Percentiles rank a stretch among this genome's conserved stretches.
Evolutionary conservation across 2,797 vertebrate species (phyloP).

Genomic region (Aeoliscus strigatus): DNA sequence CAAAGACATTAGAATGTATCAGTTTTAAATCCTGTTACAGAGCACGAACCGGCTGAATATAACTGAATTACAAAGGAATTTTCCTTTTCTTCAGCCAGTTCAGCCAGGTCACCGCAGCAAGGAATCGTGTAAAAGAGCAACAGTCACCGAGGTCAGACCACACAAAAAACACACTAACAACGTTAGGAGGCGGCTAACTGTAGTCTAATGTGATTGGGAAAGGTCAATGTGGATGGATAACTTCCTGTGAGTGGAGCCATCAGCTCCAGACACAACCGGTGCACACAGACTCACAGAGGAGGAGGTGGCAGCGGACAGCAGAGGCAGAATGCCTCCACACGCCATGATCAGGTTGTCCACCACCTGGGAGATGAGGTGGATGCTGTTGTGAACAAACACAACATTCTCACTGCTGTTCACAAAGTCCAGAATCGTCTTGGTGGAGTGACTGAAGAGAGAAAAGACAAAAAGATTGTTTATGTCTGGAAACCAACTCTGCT

Average conservation of each 20-base stretch:
- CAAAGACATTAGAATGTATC: constrained; percentile 18
- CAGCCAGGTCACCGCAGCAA: constrained; percentile 28
- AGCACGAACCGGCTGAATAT: constrained; percentile 4
- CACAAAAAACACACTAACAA: constrained; percentile 63
- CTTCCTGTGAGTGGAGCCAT: constrained; percentile 33
- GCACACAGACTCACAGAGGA: constrained; percentile 76
- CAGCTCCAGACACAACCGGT: not conserved
- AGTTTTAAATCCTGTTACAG: constrained; percentile 31
- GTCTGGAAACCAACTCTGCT: too few species aligned
- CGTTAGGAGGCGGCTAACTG: constrained; percentile 60
- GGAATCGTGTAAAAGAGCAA: constrained; percentile 33
- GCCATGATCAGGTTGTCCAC: constrained; percentile 99
- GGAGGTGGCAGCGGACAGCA: constrained; percentile 95
- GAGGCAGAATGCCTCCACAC: constrained; percentile 93
- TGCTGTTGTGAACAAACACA: constrained; percentile 96
- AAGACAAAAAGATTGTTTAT: constrained; percentile 1
- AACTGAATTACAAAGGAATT: constrained; percentile 37
- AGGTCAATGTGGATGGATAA: constrained; percentile 69
- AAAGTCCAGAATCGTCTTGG: constrained; percentile 97
- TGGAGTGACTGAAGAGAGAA: constrained; percentile 82
- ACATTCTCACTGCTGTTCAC: constrained; percentile 98
- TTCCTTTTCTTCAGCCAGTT: constrained; percentile 15
- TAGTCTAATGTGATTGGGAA: constrained; percentile 67
- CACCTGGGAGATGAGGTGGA: constrained; percentile 97
- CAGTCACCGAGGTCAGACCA: constrained; percentile 49